Evolutionary conservation across 2,888 invertebrate species (phyloP).

Genomic region (Dysmachus trigonus): DNA sequence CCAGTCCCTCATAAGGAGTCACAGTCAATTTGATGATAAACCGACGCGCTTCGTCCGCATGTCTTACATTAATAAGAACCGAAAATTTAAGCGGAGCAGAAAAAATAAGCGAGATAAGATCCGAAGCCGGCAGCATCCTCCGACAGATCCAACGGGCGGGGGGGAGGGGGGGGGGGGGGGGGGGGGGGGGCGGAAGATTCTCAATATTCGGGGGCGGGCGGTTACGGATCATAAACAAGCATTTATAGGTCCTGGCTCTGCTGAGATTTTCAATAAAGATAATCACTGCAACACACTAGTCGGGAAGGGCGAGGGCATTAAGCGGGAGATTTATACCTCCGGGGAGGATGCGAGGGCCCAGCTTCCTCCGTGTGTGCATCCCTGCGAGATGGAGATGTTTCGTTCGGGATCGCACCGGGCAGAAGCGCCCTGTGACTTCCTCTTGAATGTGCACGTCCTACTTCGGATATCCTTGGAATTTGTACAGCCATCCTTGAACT

Average conservation of each 20-base stretch:
- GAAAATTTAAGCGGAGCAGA: background rate
- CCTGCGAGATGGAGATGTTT: background rate
- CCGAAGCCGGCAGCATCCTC: background rate
- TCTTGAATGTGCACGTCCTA: slow-evolving; percentile 29
- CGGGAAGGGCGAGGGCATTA: background rate
- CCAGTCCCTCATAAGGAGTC: background rate
- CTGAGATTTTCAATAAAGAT: slow-evolving; percentile 34
- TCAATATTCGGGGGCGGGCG: background rate
- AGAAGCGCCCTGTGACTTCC: background rate
- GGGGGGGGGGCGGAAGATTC: background rate
- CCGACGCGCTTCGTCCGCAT: background rate
- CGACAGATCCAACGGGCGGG: background rate
- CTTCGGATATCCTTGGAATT: slow-evolving; percentile 39
- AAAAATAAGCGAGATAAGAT: background rate
- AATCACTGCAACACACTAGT: slow-evolving; percentile 10
- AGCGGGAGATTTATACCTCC: slow-evolving; percentile 13
- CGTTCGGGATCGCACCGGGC: background rate
- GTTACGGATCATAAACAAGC: slow-evolving; percentile 31
- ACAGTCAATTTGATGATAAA: background rate
- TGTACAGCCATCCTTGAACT: slow-evolving; percentile 34
- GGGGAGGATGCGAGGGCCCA: background rate
- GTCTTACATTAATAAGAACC: background rate
- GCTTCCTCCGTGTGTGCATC: background rate
- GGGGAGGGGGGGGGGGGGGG: background rate
- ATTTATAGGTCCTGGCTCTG: slow-evolving; percentile 34